Evolutionary conservation across 37 sponge, comb jelly and placozoan species (phyloP), one percentile per base, ranked within the genome.

Genomic region (Chondrilla cf. caribensis): DNA sequence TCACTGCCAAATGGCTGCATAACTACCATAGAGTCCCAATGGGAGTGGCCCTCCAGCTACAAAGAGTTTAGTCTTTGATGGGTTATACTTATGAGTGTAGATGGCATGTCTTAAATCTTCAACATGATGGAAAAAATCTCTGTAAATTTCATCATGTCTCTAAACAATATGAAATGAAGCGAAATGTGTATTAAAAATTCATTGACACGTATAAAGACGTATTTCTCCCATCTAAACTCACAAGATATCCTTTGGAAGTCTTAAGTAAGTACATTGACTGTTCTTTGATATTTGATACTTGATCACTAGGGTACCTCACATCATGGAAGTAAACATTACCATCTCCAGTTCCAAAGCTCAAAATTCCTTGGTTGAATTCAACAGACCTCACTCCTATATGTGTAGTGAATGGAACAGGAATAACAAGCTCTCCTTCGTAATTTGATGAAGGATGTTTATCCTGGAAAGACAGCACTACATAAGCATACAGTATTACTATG

Each of bases 31-130:
- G 35, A 97, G 86, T 31, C 95, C 98, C 0, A 94, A 78, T 26
- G 92, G 93, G 0, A 93, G 84, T 31, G 98, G 98, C 0, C 98
- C 98, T 0, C 98, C 98, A 38, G 95, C 95, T 2, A 90, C 80
- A 66, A 95, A 94, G 9, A 97, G 65, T 70, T 90, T 88, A 21
- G 89, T 81, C 54, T 87, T 84, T 25, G 82, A 80, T n/a, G 93
- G 91, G 60, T 90, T 94, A 79, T 97, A 97, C 33, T 82, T 81
- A 81, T 97, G 98, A 22, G 98, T 93, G 71, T 95, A 95, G 36
- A 97, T 87, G 71, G 96, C 93, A 85, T 92, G 93, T 29, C 87
- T 87, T 21, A 90, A 90, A 6, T 84, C 84, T 21, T 90, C 90
- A 19, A 85, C 25, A 35, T 84, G 86, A 57, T 81, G 84, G 76